Base-by-base conservation (phyloP, 1,140 invertebrate genomes). In the Leptinotarsa lineolata region DNA sequence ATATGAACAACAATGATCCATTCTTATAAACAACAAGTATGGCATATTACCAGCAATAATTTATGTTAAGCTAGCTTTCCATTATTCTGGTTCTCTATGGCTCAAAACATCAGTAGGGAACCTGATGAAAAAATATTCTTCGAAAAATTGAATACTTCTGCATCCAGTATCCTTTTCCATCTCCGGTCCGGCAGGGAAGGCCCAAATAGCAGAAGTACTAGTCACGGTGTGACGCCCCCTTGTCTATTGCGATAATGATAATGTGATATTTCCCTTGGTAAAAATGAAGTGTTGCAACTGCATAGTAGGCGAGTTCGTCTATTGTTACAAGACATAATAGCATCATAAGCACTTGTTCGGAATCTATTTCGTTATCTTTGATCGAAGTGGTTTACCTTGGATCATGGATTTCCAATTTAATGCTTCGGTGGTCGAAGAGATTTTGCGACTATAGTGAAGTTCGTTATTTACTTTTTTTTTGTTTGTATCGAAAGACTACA, bases 311-410 rank as follows among this genome's bases (percentile, higher is more conserved):
- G 63, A 65, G 63, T 22, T 65, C 63, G 22, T 65, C 63, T 24
- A 65, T 65, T 65, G 63, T 65, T 65, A 65, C 39, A 65, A 65
- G 39, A 65, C 63, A 65, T 65, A 65, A 65, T 65, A 39, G 63
- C 39, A 65, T 65, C 18, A 65, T 39, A 24, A 24, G 63, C 63
- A 65, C 63, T 65, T 65, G 63, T 24, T 65, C 39, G 39, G 63
- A 65, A 65, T 65, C 39, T 39, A 65, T 65, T 39, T 65, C 63
- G 63, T 65, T 65, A 65, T 65, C 63, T 65, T 30, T 22, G 63
- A 65, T 65, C 63, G 39, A 65, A 65, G 18, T 65, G 39, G 63
- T 65, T 65, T 24, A 65, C 63, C 63, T 65, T 65, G 63, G 24
- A 39, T 39, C 15, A 65, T 30, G 20, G 21, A 39, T 30, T 65